Evolutionary conservation across 2,113 vertebrate species (phyloP), one percentile per base, ranked within the genome.

Genomic region (Glaucidium brasilianum): DNA sequence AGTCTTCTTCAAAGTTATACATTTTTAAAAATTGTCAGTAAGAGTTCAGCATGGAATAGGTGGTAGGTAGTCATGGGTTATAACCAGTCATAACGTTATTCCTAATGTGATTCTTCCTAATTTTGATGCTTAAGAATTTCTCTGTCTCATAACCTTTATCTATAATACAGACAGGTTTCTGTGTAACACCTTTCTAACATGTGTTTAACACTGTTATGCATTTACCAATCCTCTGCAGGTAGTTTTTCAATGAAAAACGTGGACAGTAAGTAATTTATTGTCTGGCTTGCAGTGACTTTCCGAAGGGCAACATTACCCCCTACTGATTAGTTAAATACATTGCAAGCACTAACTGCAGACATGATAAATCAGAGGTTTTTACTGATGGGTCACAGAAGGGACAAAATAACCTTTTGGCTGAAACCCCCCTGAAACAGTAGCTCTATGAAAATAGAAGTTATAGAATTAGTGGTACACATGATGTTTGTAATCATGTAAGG

Each of bases 101-200:
- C 53, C 63, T 68, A 19, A 59, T 11, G 8, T 5, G 34, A n/a
- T 32, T 11, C 32, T 81, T 75, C 34, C 32, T 45, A 25, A 47
- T 77, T 83, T 73, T 92, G 27, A 52, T 77, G 20, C 8, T 30
- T 77, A 63, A 62, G 27, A 41, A 71, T 63, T 6, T 17, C 6
- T 75, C n/a, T 63, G 15, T 55, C 39, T 59, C 50, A 20, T 78
- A 85, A 52, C 10, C 3, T 71, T 87, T 47, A 35, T 43, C 30
- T 63, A 1, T 21, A 77, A 84, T 35, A 47, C 0, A 0, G 10
- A 15, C 10, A 45, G 1, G 0, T 68, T 55, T 49, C 29, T 13
- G 10, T 60, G 25, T 52, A 64, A 56, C 12, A 34, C 11, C 29
- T 45, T 92, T 84, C 39, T 76, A 37, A 58, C 0, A 3, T 20